These are phyloP conservation scores for Danio rerio DNA, from an alignment of 2,113 vertebrate genomes.

Conservation along the genomic window GRCz12tu NC_133200.1:32573501-32574000, in stretches of 20 bases:
- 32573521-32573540: neutral
- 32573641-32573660: slow-evolving; percentile 40
- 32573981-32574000: too few species aligned
- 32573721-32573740: neutral
- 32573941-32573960: too few species aligned
- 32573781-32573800: too few species aligned
- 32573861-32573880: too few species aligned
- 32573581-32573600: slow-evolving; percentile 56
- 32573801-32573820: too few species aligned
- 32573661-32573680: slow-evolving; percentile 4
- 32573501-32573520: neutral
- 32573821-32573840: too few species aligned
- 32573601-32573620: slow-evolving; percentile 27
- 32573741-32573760: neutral
- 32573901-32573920: too few species aligned
- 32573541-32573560: slow-evolving; percentile 2
- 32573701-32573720: neutral
- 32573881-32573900: too few species aligned
- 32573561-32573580: slow-evolving; percentile 42
- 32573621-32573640: neutral
- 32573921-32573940: too few species aligned
- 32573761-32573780: too few species aligned
- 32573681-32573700: neutral
- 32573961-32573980: too few species aligned
- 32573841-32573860: too few species aligned